Base-by-base conservation (phyloP, 2,888 invertebrate species). In the Odontocolon sp. region DNA sequence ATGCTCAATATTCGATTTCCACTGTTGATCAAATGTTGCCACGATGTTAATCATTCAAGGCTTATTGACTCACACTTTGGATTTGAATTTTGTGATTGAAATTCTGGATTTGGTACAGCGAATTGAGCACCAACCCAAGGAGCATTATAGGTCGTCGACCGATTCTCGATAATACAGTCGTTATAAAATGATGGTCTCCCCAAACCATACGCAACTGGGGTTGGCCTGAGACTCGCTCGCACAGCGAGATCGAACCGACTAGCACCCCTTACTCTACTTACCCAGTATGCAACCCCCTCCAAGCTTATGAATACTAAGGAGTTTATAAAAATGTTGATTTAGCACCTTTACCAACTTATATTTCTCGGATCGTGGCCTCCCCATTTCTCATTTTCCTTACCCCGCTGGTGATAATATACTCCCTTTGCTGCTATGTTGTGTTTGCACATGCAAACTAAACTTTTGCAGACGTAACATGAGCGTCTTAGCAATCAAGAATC, bases 241-340 rank as follows among this genome's bases (percentile, higher is more conserved):
- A 9, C 38, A 11, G 40, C 38, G n/a, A 74, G 74, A 68, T 74
- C 74, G 74, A 74, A 74, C 54, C 28, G 38, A 74, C 61, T 68
- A 14, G 26, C 26, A 14, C 26, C 23, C 26, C 6, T 26, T 54
- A 47, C 61, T 18, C 56, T 31, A n/a, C 67, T 18, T 16, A 42
- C 61, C 18, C 45, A 14, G 14, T 23, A 21, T 33, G 42, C 36
- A 45, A 21, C 82, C 80, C 84, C 80, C 83, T 81, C 81, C 84
- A 82, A 88, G 83, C 86, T 87, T 85, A 88, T 88, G 89, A 89
- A 89, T 89, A 89, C 87, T 88, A 87, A 89, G 87, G 86, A 86
- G 89, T 89, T 89, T 88, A 89, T 89, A 89, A 89, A 89, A 89
- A 89, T 89, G 89, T 89, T 89, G 89, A 89, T 89, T 89, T 89